phyloP scores from a whole-genome alignment of 2,888 invertebrate species.

The Busseola fusca region DNA sequence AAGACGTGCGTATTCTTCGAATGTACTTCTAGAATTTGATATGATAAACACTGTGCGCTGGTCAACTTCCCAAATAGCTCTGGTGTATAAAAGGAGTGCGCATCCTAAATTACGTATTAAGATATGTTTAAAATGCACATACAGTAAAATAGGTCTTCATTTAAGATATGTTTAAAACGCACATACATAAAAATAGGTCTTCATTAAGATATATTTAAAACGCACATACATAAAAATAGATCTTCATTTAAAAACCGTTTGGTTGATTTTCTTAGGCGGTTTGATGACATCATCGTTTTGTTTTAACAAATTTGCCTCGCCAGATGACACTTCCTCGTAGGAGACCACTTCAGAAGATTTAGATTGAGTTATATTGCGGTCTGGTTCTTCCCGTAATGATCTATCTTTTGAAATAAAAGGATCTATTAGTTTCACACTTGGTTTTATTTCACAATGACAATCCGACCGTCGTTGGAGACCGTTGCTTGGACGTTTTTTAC shows the following conservation, averaged over 20 bases:
- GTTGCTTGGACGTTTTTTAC: conserved; percentile 1
- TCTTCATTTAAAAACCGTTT: conserved; percentile 3
- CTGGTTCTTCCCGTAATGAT: conserved; percentile 35
- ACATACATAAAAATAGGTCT: conserved; percentile 2
- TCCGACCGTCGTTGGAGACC: conserved; percentile 36
- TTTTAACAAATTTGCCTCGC: conserved; percentile 24
- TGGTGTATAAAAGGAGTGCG: not conserved
- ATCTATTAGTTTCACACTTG: conserved; percentile 29
- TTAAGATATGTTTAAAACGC: too few species aligned
- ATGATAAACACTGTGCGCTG: conserved; percentile 28
- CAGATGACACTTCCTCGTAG: conserved; percentile 52
- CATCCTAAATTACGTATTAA: not conserved
- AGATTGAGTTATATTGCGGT: conserved; percentile 9
- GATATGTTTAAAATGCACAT: not conserved
- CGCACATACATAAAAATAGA: not conserved
- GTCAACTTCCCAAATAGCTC: conserved; percentile 7
- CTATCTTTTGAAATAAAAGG: conserved; percentile 40
- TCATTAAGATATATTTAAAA: too few species aligned
- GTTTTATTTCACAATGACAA: conserved; percentile 57
- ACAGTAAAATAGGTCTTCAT: not conserved
- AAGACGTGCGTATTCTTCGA: too few species aligned
- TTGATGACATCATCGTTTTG: conserved; percentile 41
- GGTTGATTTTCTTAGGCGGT: conserved; percentile 32
- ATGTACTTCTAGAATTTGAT: too few species aligned
- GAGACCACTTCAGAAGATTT: conserved; percentile 47